Percentiles rank a stretch among this genome's conserved stretches.
Evolutionary conservation across 2,888 invertebrate species (phyloP).

Genomic region (Mythimna vitellina): DNA sequence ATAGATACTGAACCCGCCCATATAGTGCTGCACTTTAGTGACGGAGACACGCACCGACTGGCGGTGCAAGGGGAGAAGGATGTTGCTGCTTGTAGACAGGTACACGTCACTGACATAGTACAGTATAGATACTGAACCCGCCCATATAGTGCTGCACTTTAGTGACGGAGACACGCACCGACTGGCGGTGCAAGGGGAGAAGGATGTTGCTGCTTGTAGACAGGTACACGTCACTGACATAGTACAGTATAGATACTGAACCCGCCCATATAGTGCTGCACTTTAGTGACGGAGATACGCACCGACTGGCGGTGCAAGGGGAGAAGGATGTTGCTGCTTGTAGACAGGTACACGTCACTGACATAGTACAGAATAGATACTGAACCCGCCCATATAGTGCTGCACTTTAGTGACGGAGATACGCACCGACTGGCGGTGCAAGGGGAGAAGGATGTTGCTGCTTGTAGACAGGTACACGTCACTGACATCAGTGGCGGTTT

Average conservation of each 20-base stretch:
- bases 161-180: conserved; percentile 91
- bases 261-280: conserved; percentile 65
- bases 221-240: neutral
- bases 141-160: conserved; percentile 86
- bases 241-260: neutral
- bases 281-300: conserved; percentile 91
- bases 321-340: too few species aligned
- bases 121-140: conserved; percentile 78
- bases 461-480: conserved; percentile 70
- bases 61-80: conserved; percentile 82
- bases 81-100: conserved; percentile 76
- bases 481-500: too few species aligned
- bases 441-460: conserved; percentile 75
- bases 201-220: conserved; percentile 71
- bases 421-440: conserved; percentile 89
- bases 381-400: conserved; percentile 86
- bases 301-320: conserved; percentile 77
- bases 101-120: too few species aligned
- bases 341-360: too few species aligned
- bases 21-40: conserved; percentile 88
- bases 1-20: conserved; percentile 89
- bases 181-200: conserved; percentile 83
- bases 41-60: conserved; percentile 90
- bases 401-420: conserved; percentile 91
- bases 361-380: too few species aligned